Evolutionary conservation across 2,113 vertebrate species (phyloP).

Genomic region (Pheucticus melanocephalus): DNA sequence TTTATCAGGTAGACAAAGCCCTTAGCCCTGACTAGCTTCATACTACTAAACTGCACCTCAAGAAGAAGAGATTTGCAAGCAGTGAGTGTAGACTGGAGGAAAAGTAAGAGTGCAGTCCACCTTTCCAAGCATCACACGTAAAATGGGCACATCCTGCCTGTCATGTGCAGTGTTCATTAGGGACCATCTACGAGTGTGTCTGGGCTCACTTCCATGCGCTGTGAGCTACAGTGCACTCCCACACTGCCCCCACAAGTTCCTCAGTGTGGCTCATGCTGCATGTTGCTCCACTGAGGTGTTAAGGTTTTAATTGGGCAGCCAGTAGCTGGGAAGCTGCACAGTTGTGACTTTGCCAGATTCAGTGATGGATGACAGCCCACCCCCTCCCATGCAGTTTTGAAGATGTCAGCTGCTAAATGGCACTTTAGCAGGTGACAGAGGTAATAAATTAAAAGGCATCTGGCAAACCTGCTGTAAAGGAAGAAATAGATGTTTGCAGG

Average conservation of each 20-base stretch:
- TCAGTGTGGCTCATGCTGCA: neutral
- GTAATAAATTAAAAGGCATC: neutral
- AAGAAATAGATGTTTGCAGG: neutral
- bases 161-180: fast-evolving
- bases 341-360: neutral
- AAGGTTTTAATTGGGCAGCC: neutral
- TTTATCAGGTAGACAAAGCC: neutral
- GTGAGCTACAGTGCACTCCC: neutral
- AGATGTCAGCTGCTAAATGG: neutral
- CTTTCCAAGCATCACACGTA: fast-evolving
- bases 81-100: neutral
- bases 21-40: neutral
- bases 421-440: neutral
- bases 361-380: neutral
- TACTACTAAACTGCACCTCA: neutral
- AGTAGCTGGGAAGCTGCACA: neutral
- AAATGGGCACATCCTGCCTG: neutral
- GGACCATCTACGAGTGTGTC: neutral
- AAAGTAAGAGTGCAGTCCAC: neutral
- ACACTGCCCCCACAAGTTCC: neutral
- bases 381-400: neutral
- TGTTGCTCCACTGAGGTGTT: fast-evolving
- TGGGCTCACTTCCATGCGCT: neutral
- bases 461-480: neutral
- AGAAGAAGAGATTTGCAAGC: neutral